Evolutionary conservation across 2,888 invertebrate genomes (phyloP), one percentile per base, ranked within the genome.

Genomic region (Abrostola triplasia): DNA sequence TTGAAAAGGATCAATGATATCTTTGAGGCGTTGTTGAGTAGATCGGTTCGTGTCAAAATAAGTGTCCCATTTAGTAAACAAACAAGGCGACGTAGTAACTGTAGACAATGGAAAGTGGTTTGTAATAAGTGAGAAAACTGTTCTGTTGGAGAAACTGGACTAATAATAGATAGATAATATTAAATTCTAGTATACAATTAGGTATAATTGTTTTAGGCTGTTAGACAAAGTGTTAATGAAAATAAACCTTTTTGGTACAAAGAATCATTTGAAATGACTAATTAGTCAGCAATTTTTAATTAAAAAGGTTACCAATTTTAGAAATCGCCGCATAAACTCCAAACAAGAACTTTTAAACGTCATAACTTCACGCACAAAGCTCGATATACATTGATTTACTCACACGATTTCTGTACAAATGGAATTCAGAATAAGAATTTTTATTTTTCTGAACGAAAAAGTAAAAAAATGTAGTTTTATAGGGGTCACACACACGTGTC

Each of bases 401-500:
- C 54, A 47, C 40, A 40, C 9, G 41, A 44, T 11, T 56, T 35
- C 24, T 9, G 12, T 38, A 44, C 47, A n/a, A 58, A 72, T 6
- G 35, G 59, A 61, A 67, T 73, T 66, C 47, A 13, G 49, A 50
- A 58, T 48, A 52, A n/a, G 47, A 52, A 52, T 59, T 65, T 66
- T 47, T 53, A 38, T 53, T 56, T 41, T 36, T 36, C 42, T 9
- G 24, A 13, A 24, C 24, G 24, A 24, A 38, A 9, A 11, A 51
- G 24, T 4, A 6, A 58, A 60, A 67, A 61, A 61, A 50, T 10
- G n/a, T 35, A 59, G 49, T 70, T 82, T 81, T 81, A 84, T 82
- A 74, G 75, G 80, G 83, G 83, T 85, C 85, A 84, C 70, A 77
- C 73, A 77, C 69, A 70, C 70, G 81, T 88, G 85, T 86, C 86